phyloP scores from a whole-genome alignment of 2,888 invertebrate genomes.

The Chymomyza procnemis region DNA sequence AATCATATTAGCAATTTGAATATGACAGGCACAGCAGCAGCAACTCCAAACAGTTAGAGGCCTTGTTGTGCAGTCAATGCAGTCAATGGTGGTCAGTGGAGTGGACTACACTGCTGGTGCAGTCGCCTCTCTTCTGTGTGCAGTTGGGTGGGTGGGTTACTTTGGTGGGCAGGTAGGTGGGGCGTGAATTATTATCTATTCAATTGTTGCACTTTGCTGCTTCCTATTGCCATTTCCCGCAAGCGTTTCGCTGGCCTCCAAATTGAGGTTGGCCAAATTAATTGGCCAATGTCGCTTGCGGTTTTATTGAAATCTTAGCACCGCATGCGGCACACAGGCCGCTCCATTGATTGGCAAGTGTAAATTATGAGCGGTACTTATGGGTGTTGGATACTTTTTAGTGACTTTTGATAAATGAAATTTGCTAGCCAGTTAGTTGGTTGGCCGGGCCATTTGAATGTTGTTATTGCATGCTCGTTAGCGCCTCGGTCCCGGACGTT shows the following conservation, averaged over 20 bases:
- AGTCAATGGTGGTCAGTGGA: conserved; percentile 44
- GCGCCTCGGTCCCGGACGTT: conserved; percentile 26
- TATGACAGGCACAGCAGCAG: conserved; percentile 65
- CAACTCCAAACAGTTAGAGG: conserved; percentile 62
- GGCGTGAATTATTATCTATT: conserved; percentile 78
- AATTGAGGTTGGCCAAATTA: conserved; percentile 59
- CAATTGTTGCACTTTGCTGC: conserved; percentile 72
- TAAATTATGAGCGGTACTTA: conserved; percentile 16
- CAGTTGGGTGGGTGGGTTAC: conserved; percentile 18
- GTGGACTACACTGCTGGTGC: too few relatives aligned
- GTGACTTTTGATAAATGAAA: background rate
- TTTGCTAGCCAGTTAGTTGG: conserved; percentile 1
- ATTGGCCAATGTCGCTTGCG: conserved; percentile 63
- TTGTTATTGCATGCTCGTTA: background rate
- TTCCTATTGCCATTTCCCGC: conserved; percentile 29
- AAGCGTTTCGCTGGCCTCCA: conserved; percentile 2
- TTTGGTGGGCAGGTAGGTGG: conserved; percentile 65
- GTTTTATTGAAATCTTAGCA: conserved; percentile 28
- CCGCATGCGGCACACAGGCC: conserved; percentile 2
- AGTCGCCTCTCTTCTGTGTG: too few relatives aligned
- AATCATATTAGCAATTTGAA: conserved; percentile 78
- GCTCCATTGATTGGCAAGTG: conserved; percentile 48
- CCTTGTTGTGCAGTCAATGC: conserved; percentile 34
- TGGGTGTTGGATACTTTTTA: background rate
- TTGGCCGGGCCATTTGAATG: background rate